Percentiles rank a stretch among this genome's conserved stretches.
These are phyloP conservation scores for Drosophila mauritiana DNA, from an alignment of 1,140 invertebrate species.

Conservation along the genomic window DNA sequence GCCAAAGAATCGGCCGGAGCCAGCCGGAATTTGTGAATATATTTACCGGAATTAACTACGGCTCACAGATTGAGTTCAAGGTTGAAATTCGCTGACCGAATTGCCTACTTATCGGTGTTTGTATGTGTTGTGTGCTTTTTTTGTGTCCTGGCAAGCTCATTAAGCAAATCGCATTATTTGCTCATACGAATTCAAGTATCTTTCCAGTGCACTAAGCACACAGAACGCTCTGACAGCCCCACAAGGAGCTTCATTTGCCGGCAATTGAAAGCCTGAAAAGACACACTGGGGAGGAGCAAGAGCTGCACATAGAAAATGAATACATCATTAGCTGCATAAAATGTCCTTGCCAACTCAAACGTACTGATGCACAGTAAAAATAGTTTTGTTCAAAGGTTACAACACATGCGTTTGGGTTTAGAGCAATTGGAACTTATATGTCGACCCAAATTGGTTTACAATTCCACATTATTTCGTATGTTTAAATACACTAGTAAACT, in stretches of 20 bases:
- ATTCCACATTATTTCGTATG: too few species aligned
- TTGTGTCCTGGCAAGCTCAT: constrained; percentile 57
- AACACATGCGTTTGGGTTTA: too few species aligned
- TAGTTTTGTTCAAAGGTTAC: not conserved
- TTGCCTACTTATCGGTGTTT: constrained; percentile 49
- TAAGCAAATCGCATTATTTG: constrained; percentile 77
- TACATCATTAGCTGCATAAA: constrained; percentile 80
- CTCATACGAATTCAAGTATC: constrained; percentile 65
- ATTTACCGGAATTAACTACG: constrained; percentile 62
- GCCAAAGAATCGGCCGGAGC: constrained; percentile 15
- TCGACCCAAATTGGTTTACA: too few species aligned
- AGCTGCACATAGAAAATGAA: constrained; percentile 62
- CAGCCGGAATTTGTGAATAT: constrained; percentile 58
- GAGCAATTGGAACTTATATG: too few species aligned
- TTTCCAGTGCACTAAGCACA: constrained; percentile 64
- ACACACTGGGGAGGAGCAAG: constrained; percentile 7
- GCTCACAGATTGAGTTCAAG: constrained; percentile 58
- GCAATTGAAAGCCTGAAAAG: constrained; percentile 66
- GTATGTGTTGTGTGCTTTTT: constrained; percentile 1
- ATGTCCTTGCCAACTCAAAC: constrained; percentile 51
- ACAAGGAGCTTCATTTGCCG: constrained; percentile 70
- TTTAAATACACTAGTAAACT: too few species aligned
- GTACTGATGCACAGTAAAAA: constrained; percentile 17
- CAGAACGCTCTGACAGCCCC: constrained; percentile 54
- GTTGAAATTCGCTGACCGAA: constrained; percentile 57